A percentile compares a stretch with the other conserved stretches of the same genome.
These are phyloP conservation scores for Melinopterus prodromus DNA, from an alignment of 2,888 invertebrate species.

Conservation along the genomic window DNA sequence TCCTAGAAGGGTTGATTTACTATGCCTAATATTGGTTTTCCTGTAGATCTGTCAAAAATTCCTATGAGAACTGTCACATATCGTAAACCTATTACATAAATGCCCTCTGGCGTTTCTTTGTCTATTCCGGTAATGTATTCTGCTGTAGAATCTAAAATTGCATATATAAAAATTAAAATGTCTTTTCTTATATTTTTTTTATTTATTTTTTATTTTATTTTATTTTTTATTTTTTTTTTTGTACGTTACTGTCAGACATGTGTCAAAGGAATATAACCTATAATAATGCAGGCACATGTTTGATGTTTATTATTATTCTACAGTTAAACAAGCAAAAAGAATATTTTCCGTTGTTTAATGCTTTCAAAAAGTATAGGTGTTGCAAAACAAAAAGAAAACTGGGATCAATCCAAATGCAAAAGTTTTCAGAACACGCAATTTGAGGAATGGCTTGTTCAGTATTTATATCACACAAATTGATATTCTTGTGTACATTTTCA, in stretches of 20 bases:
- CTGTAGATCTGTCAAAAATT: slow-evolving; percentile 75
- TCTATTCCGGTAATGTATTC: slow-evolving; percentile 86
- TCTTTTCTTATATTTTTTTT: no score
- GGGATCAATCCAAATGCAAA: slow-evolving; percentile 92
- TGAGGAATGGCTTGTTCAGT: slow-evolving; percentile 49
- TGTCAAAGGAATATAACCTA: no score
- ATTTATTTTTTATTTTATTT: no score
- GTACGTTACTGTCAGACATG: no score
- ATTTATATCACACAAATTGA: slow-evolving; percentile 65
- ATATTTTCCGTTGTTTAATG: no score
- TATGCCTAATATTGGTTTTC: slow-evolving; percentile 83
- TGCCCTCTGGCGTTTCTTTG: slow-evolving; percentile 65
- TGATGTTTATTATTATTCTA: no score
- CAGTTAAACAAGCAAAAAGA: no score
- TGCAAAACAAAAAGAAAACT: slow-evolving; percentile 39
- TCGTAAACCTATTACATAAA: slow-evolving; percentile 75
- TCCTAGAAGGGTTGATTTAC: slow-evolving; percentile 87
- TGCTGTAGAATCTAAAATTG: slow-evolving; percentile 84
- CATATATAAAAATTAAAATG: not conserved
- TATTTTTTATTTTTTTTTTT: no score
- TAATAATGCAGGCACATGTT: no score
- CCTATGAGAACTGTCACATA: slow-evolving; percentile 94
- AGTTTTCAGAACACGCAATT: slow-evolving; percentile 48
- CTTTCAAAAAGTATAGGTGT: not conserved
- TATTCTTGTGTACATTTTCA: slow-evolving; percentile 74